Conservation (phyloP, 2,888 invertebrate species). For the Vanessa cardui region DNA sequence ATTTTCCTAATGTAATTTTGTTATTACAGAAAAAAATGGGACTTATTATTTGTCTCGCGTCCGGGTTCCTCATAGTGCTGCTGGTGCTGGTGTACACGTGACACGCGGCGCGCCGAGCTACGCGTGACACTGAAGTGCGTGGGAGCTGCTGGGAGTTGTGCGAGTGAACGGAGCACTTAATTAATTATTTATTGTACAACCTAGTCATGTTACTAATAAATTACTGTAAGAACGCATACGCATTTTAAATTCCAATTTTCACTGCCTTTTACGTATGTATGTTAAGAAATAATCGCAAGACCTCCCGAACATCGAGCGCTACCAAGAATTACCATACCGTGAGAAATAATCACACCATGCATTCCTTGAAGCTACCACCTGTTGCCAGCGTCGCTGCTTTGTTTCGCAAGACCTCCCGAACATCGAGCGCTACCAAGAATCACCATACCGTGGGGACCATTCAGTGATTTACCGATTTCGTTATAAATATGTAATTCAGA, state of each 20-base stretch:
- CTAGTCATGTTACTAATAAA: conserved; percentile 9
- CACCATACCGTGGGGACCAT: too few relatives aligned
- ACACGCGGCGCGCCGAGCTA: background rate
- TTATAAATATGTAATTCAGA: too few relatives aligned
- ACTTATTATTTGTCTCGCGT: conserved; percentile 62
- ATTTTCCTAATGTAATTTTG: background rate
- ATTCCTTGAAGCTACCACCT: too few relatives aligned
- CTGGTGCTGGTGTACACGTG: conserved; percentile 65
- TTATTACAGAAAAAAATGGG: conserved; percentile 66
- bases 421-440: too few relatives aligned
- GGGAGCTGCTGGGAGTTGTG: background rate
- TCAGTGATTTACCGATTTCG: too few relatives aligned
- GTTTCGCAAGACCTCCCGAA: too few relatives aligned
- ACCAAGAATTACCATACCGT: too few relatives aligned
- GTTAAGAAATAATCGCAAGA: too few relatives aligned
- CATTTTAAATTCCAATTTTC: background rate
- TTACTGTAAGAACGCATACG: background rate
- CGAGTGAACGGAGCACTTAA: conserved; percentile 3
- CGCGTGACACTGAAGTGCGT: background rate
- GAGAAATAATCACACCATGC: too few relatives aligned
- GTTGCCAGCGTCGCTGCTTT: too few relatives aligned
- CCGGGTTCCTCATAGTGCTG: conserved; percentile 64
- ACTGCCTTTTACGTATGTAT: too few relatives aligned
- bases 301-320: too few relatives aligned
- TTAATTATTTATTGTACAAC: conserved; percentile 20